Conservation (phyloP, 2,797 vertebrate genomes). For the Centroberyx gerrardi region DNA sequence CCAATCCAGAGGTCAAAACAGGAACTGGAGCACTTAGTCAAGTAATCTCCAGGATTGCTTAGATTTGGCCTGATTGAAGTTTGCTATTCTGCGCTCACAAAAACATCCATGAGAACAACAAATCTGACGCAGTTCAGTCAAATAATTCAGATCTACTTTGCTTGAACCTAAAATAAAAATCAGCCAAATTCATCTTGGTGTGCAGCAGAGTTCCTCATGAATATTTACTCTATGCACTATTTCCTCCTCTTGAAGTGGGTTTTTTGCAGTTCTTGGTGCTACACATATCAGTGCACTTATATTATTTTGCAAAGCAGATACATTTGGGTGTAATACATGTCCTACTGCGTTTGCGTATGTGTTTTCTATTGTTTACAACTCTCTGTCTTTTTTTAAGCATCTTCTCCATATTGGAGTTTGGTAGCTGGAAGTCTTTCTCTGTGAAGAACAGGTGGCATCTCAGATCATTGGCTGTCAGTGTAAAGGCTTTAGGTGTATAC, state of each 20-base stretch:
- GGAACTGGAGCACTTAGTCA: slow-evolving; percentile 45
- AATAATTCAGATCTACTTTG: slow-evolving; percentile 37
- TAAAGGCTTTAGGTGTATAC: background rate
- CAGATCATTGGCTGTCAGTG: background rate
- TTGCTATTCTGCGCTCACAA: slow-evolving; percentile 27
- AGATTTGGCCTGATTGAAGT: slow-evolving; percentile 46
- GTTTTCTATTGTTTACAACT: background rate
- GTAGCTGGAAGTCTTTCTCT: background rate
- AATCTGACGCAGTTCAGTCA: slow-evolving; percentile 17
- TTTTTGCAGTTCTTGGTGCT: background rate
- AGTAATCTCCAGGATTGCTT: slow-evolving; percentile 56
- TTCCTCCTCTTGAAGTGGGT: slow-evolving; percentile 28
- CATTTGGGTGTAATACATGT: slow-evolving; percentile 1
- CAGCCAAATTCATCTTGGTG: slow-evolving; percentile 33
- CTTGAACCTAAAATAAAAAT: slow-evolving; percentile 35
- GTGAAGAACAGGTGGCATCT: background rate
- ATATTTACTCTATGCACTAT: slow-evolving; percentile 39
- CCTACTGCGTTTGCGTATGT: background rate
- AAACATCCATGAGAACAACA: slow-evolving; percentile 47
- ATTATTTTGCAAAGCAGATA: slow-evolving; percentile 11
- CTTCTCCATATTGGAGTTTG: background rate
- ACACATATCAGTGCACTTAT: slow-evolving; percentile 10
- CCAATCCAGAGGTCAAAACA: slow-evolving; percentile 50
- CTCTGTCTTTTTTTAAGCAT: too few relatives aligned
- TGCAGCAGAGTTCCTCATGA: slow-evolving; percentile 35